Evolutionary conservation across 2,888 invertebrate genomes (phyloP).

Genomic region (Spisula subtruncata): DNA sequence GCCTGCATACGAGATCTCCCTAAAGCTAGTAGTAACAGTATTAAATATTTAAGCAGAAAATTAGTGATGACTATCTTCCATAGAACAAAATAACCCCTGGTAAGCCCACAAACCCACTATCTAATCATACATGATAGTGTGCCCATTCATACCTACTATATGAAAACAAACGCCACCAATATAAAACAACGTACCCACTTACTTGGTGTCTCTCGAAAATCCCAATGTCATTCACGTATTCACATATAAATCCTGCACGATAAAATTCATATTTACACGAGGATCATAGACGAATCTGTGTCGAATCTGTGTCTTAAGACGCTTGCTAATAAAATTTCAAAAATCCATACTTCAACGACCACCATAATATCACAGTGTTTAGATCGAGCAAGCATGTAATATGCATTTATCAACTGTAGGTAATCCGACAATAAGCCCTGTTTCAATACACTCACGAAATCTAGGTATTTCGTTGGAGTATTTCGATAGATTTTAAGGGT

Average conservation of each 20-base stretch:
- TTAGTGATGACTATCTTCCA: no score
- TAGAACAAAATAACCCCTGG: no score
- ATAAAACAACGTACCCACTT: slow-evolving; percentile 26
- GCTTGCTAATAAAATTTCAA: slow-evolving; percentile 59
- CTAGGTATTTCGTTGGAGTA: slow-evolving; percentile 37
- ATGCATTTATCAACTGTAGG: slow-evolving; percentile 53
- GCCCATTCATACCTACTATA: neutral
- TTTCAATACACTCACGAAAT: slow-evolving; percentile 46
- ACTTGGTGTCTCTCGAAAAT: neutral
- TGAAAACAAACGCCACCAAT: slow-evolving; percentile 8
- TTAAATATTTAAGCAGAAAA: no score
- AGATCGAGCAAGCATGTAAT: slow-evolving; percentile 49
- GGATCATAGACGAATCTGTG: slow-evolving; percentile 33
- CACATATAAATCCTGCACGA: slow-evolving; percentile 25
- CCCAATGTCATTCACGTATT: slow-evolving; percentile 28
- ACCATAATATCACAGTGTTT: slow-evolving; percentile 41
- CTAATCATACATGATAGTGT: neutral
- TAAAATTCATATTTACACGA: slow-evolving; percentile 47
- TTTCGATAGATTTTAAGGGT: slow-evolving; percentile 33
- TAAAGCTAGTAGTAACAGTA: no score
- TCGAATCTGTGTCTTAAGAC: slow-evolving; percentile 35
- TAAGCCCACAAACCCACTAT: no score
- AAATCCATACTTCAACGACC: slow-evolving; percentile 54
- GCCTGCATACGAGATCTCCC: no score
- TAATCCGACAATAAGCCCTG: slow-evolving; percentile 46